Conservation (phyloP, 1,140 invertebrate genomes). For the Matsumurasca onukii region DNA sequence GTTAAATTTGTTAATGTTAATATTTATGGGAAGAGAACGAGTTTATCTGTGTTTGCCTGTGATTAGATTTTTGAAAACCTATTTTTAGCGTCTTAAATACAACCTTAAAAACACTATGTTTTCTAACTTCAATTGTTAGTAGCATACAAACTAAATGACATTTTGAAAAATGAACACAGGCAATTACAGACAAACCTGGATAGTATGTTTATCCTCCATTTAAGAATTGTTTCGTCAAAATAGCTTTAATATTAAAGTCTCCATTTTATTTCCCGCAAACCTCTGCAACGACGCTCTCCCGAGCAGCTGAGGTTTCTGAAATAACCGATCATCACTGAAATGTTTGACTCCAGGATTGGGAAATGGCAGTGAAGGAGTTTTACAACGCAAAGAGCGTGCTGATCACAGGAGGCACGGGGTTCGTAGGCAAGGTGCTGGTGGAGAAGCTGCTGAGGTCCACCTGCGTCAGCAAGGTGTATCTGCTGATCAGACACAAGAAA, state of each 20-base stretch:
- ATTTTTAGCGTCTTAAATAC: background rate
- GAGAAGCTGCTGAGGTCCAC: conserved; percentile 77
- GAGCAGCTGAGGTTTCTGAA: background rate
- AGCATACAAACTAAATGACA: too few species aligned
- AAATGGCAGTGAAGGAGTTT: conserved; percentile 50
- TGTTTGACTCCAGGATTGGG: background rate
- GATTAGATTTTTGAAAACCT: too few species aligned
- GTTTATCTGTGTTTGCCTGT: too few species aligned
- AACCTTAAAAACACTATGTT: background rate
- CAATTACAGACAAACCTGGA: too few species aligned
- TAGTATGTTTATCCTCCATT: too few species aligned
- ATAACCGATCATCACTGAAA: background rate
- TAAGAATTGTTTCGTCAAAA: too few species aligned
- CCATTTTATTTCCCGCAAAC: too few species aligned
- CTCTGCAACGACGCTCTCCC: too few species aligned
- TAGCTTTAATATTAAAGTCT: too few species aligned
- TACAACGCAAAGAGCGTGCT: conserved; percentile 57
- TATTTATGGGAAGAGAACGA: too few species aligned
- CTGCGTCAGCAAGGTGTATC: conserved; percentile 66
- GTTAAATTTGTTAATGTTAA: too few species aligned
- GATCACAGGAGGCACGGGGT: conserved; percentile 62
- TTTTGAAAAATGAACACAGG: background rate
- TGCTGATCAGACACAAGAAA: conserved; percentile 71
- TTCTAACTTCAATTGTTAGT: too few species aligned
- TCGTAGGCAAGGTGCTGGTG: conserved; percentile 72